These are phyloP conservation scores for Grammatotria lemairii DNA, from an alignment of 2,113 vertebrate genomes.

Conservation along the genomic window DNA sequence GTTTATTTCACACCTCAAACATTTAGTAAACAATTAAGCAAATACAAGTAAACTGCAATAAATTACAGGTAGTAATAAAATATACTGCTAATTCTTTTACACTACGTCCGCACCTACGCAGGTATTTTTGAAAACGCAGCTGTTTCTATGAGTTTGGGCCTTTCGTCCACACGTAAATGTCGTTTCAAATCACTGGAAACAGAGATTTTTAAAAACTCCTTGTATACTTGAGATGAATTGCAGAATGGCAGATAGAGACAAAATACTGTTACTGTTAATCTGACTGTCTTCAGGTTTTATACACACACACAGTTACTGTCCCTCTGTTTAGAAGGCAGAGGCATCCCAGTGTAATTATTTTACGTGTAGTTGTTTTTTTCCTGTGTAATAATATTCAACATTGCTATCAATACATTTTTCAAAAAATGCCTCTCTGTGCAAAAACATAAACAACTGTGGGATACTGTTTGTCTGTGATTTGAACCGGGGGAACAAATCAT, in stretches of 20 bases:
- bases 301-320: not conserved
- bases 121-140: not conserved
- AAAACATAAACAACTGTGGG: not conserved
- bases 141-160: not conserved
- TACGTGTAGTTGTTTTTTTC: not conserved
- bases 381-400: not conserved
- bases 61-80: not conserved
- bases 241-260: not conserved
- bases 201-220: not conserved
- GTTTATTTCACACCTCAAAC: not conserved
- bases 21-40: not conserved
- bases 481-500: not conserved
- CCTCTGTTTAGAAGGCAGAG: not conserved
- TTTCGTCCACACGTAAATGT: not conserved
- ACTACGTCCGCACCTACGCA: rapidly evolving
- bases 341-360: not conserved
- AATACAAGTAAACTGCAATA: not conserved
- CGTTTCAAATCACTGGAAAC: not conserved
- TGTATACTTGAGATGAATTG: not conserved
- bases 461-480: not conserved
- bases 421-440: not conserved
- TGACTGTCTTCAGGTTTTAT: not conserved
- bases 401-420: not conserved
- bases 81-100: not conserved
- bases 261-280: not conserved